Evolutionary conservation across 1,140 invertebrate species (phyloP).

Genomic region (Aphis craccivora): DNA sequence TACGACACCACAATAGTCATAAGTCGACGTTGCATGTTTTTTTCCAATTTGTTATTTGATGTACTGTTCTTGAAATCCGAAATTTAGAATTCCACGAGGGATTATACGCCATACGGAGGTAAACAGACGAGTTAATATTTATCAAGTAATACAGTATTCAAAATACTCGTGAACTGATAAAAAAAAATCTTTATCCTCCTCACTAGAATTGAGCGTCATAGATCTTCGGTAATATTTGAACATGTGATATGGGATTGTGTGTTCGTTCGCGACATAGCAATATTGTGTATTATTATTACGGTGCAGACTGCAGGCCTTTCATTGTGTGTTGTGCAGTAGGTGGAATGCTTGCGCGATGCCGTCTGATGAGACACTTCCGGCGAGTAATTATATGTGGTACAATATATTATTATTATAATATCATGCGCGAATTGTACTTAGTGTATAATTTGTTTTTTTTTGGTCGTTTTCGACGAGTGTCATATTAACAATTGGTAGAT

Average conservation of each 20-base stretch:
- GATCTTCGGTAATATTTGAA: background rate
- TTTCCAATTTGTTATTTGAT: background rate
- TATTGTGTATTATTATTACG: background rate
- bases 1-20: background rate
- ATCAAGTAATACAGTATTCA: background rate
- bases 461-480: background rate
- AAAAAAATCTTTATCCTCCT: background rate
- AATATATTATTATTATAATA: background rate
- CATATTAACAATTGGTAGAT: background rate
- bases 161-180: background rate
- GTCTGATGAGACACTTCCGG: conserved; percentile 42
- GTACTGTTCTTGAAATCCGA: background rate
- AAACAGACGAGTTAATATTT: background rate
- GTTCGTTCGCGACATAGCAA: background rate
- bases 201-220: background rate
- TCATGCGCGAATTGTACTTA: background rate
- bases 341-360: background rate
- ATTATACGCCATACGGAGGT: too few relatives aligned
- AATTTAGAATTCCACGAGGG: background rate
- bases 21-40: background rate
- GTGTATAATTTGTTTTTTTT: background rate
- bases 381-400: background rate
- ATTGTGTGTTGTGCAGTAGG: background rate
- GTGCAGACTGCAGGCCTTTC: background rate
- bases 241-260: background rate